phyloP scores from a whole-genome alignment of 2,888 invertebrate species.

The Andrena camellia region DNA sequence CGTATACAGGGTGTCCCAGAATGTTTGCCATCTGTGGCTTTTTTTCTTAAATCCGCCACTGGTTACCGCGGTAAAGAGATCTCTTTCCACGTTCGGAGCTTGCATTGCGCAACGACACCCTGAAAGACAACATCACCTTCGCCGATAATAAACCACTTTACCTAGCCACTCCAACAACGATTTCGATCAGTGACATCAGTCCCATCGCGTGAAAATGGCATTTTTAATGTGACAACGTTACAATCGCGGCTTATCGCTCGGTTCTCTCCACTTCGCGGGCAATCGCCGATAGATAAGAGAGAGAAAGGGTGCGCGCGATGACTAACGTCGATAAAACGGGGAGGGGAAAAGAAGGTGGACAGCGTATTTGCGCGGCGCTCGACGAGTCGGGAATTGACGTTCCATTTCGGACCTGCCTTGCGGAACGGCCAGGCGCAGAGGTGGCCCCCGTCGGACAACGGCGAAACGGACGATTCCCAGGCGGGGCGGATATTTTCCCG shows the following conservation, averaged over 20 bases:
- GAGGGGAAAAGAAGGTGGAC: not conserved
- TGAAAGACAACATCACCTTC: too few species aligned
- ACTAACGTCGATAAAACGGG: conserved; percentile 3
- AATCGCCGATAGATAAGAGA: conserved; percentile 9
- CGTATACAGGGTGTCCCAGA: too few species aligned
- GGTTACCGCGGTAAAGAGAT: too few species aligned
- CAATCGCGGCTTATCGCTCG: not conserved
- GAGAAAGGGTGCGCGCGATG: not conserved
- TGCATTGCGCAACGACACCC: too few species aligned
- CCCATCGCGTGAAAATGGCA: not conserved
- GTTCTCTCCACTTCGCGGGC: not conserved
- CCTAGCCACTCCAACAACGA: not conserved
- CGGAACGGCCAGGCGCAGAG: not conserved
- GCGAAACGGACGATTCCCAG: not conserved
- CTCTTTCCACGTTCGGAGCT: too few species aligned
- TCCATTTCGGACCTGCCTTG: not conserved
- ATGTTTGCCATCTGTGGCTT: too few species aligned
- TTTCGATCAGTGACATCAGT: conserved; percentile 1
- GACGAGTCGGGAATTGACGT: conserved; percentile 8
- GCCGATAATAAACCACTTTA: conserved; percentile 2
- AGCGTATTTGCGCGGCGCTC: not conserved
- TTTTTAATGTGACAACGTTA: conserved; percentile 1
- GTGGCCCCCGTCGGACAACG: not conserved
- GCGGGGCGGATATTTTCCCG: not conserved
- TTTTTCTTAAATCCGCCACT: too few species aligned